These are phyloP conservation scores for Solen grandis DNA, from an alignment of 1,140 invertebrate genomes.

Conservation along the genomic window DNA sequence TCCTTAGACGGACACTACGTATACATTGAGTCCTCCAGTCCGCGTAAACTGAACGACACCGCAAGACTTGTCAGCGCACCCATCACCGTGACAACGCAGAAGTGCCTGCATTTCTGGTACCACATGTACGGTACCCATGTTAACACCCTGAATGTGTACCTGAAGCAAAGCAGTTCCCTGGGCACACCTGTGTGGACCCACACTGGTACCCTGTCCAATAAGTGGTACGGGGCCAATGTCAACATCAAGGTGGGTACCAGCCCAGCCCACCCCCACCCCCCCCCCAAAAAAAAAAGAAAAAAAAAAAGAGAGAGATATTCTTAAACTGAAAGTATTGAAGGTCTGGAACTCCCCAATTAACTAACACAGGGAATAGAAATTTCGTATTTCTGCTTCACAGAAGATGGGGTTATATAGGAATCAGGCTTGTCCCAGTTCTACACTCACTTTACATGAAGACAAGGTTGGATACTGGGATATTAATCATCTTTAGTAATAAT, in stretches of 20 bases:
- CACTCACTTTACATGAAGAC: no score
- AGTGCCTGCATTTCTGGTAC: slow-evolving; percentile 84
- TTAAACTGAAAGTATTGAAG: no score
- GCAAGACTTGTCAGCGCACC: slow-evolving; percentile 85
- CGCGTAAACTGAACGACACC: slow-evolving; percentile 85
- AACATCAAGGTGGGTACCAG: slow-evolving; percentile 38
- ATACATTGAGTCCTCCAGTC: slow-evolving; percentile 88
- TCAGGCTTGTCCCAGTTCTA: no score
- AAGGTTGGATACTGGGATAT: no score
- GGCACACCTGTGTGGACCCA: slow-evolving; percentile 67
- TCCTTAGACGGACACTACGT: slow-evolving; percentile 91
- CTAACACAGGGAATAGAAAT: no score
- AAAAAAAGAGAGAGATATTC: no score
- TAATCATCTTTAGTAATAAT: no score
- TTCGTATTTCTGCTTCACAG: no score
- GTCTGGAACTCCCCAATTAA: no score
- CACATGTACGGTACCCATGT: slow-evolving; percentile 87
- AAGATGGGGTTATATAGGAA: no score
- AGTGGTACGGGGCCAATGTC: slow-evolving; percentile 71
- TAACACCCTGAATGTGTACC: slow-evolving; percentile 68
- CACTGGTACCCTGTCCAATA: slow-evolving; percentile 68
- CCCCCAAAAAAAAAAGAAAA: no score
- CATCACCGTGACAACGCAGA: slow-evolving; percentile 34
- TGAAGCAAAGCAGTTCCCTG: slow-evolving; percentile 49
- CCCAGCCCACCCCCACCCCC: no score